Base-by-base conservation (phyloP, 2,113 vertebrate genomes). In the Oryzias curvinotus region DNA sequence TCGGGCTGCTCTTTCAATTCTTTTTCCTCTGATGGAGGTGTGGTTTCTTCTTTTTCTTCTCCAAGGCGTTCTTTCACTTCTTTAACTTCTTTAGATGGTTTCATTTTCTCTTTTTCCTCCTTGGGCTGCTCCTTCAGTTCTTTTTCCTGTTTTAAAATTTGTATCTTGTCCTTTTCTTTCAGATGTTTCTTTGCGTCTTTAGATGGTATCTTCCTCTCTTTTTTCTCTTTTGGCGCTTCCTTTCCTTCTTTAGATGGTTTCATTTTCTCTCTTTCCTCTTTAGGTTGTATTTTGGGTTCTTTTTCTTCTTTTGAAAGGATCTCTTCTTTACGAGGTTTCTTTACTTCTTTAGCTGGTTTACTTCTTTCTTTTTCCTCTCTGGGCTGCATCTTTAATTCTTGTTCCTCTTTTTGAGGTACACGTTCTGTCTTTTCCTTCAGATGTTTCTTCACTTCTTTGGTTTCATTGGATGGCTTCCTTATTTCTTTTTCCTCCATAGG, bases 161-260 rank as follows among this genome's bases (percentile, higher is more conserved):
- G 60, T 1, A n/a, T 52, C 2, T 68, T 12, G 23, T 43, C 25
- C 14, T 55, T 28, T 15, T 60, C 63, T 60, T 65, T 60, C 1
- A 10, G 2, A 6, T 23, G 55, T 21, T 48, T 62, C 59, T 68
- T 57, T 0, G 4, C 43, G 10, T 75, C 54, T 28, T 23, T 57
- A 0, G 62, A 12, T 25, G 14, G 21, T 51, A 25, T 25, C 21
- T 51, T 25, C 44, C 15, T 23, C 2, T 12, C 19, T 12, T 12
- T 36, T 10, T 25, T 14, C 3, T 57, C 13, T 42, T 47, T 18
- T 0, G 1, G 4, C 3, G 43, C 1, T 47, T n/a, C 18, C 21
- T 52, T 14, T 1, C 13, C 14, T 4, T 46, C 56, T 28, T 26
- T 28, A 0, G 21, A 6, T 13, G 5, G 10, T 47, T 58, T 47